phyloP scores from a whole-genome alignment of 1,140 invertebrate species.

The Aphaenogaster floridana region DNA sequence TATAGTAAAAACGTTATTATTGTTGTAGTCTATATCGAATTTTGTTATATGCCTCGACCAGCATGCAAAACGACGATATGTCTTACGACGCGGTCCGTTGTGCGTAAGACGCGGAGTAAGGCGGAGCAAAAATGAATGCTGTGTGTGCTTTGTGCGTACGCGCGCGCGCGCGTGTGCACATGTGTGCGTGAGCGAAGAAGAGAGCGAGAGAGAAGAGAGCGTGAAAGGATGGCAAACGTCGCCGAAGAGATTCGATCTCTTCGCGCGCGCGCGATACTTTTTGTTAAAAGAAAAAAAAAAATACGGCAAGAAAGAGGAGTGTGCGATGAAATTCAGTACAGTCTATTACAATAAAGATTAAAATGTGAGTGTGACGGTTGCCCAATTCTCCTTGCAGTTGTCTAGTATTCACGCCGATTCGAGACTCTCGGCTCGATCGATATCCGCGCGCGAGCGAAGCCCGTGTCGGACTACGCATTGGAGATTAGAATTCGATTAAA shows the following conservation, averaged over 20 bases:
- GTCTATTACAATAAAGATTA: constrained; percentile 74
- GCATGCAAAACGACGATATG: constrained; percentile 48
- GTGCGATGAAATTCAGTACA: constrained; percentile 70
- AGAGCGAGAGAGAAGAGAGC: background rate
- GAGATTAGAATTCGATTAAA: too few relatives aligned
- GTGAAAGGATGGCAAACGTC: background rate
- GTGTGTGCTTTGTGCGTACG: background rate
- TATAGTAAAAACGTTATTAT: constrained; percentile 73
- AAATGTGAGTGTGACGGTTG: constrained; percentile 71
- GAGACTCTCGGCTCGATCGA: constrained; percentile 39
- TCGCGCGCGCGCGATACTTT: constrained; percentile 34
- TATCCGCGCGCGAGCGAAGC: too few relatives aligned
- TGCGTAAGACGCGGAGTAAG: constrained; percentile 20
- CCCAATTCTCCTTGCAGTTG: constrained; percentile 61
- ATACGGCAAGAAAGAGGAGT: constrained; percentile 42
- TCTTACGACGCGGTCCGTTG: constrained; percentile 53
- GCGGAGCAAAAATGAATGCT: background rate
- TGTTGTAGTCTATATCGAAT: constrained; percentile 77
- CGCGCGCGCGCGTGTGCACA: background rate
- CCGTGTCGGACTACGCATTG: too few relatives aligned
- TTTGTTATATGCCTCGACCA: constrained; percentile 72
- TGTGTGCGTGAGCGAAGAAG: background rate
- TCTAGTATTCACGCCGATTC: constrained; percentile 27
- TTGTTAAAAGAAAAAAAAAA: constrained; percentile 66
- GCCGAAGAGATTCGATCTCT: background rate